Evolutionary conservation across 2,888 invertebrate genomes (phyloP), one percentile per base, ranked within the genome.

Genomic region (Itoplectis maculator): DNA sequence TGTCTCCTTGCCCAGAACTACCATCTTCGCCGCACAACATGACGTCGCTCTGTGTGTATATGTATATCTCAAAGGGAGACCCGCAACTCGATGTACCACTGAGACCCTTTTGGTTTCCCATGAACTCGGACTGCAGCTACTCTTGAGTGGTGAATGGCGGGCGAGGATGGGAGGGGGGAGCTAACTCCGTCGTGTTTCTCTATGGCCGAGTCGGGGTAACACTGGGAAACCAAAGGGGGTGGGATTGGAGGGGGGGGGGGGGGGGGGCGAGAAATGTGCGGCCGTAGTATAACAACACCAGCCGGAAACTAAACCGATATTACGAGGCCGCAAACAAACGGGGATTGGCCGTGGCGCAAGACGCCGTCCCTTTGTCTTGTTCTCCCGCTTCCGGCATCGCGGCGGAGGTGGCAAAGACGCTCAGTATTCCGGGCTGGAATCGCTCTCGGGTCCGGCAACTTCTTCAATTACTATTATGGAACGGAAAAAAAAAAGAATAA

Each of bases 1-100:
- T 85, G 84, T 86, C 79, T 82, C 82, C 75, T 72, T 65, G 73
- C 3, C 59, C 66, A 49, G 79, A 49, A 72, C 75, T 73, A 63
- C 54, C 61, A 51, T 80, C 79, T 68, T 75, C 45, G 40, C 72
- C 9, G 37, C 56, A 54, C 80, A 68, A 81, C 82, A 66, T 65
- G 6, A 4, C 15, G 49, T 49, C 68, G 42, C 68, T 29, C 15
- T 18, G 51, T 66, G 49, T 49, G 35, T 70, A 68, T 68, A 23
- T 70, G 40, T 49, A 61, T 66, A 51, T 54, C 2, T 23, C 65
- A 51, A 54, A 35, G 59, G 35, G 9, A 59, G n/a, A 42, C n/a
- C 61, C 15, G 3, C 49, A 35, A 37, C 35, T 15, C 47, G 8
- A 59, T 61, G 61, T 49, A 47, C 45, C 47, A 35, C 35, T 7